Evolutionary conservation across 2,888 invertebrate species (phyloP), one percentile per base, ranked within the genome.

Genomic region (Epistrophe grossulariae): DNA sequence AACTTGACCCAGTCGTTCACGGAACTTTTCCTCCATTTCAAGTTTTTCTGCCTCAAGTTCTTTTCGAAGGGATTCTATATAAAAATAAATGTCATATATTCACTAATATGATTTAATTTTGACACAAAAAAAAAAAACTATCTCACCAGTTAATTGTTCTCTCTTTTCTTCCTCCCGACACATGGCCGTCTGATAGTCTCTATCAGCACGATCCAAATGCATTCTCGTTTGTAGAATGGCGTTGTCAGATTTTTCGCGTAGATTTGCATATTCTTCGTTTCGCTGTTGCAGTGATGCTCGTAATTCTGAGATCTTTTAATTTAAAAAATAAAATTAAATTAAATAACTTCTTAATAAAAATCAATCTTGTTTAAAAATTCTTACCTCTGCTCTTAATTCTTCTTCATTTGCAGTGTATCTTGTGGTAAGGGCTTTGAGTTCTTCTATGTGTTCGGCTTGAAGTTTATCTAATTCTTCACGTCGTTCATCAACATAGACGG

Each of bases 1-100:
- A 40, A 93, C 92, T 79, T 93, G 92, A 62, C 90, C 90, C 64
- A 93, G 89, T 24, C 95, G 95, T 85, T 96, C 96, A 62, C 96
- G 95, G 91, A 97, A 96, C 9, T 94, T 94, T 92, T 96, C 95
- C 90, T 96, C 96, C 77, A 96, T 95, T 92, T 96, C 96, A 90
- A 96, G 95, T 91, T 97, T 94, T 77, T 96, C 94, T 89, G 95
- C 93, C 62, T 97, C 93, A 70, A 96, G 93, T 90, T 97, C 96
- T 76, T 91, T 88, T 28, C 90, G 90, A 19, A 93, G 90, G 43
- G 89, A 89, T 83, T 89, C 90, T 90, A 11, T 35, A n/a, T 28
- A 9, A 77, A 59, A 31, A 45, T 2, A 48, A 2, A 17, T 2
- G 1, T 62, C 7, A n/a, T 4, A 24, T 24, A 24, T 24, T 24